Evolutionary conservation across 2,888 invertebrate genomes (phyloP).

Genomic region (Teleogryllus oceanicus): DNA sequence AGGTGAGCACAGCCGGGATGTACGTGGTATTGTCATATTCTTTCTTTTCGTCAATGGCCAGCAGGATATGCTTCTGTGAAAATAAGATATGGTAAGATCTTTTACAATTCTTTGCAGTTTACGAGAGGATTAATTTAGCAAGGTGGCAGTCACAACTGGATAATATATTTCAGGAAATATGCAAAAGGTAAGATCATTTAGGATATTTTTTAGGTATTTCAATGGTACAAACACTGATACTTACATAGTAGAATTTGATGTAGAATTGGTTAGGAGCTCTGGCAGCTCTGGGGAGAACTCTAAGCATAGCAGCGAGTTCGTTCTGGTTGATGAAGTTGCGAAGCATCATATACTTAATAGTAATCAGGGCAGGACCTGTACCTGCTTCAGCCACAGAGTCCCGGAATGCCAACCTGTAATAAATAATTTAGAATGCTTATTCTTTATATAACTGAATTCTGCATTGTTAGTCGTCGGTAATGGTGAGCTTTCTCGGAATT

Average conservation of each 20-base stretch:
- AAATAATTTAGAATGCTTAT: too few relatives aligned
- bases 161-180: too few relatives aligned
- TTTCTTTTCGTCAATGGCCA: not conserved
- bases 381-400: slow-evolving; percentile 65
- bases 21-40: slow-evolving; percentile 47
- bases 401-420: slow-evolving; percentile 51
- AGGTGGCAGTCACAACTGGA: too few relatives aligned
- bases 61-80: not conserved
- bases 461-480: too few relatives aligned
- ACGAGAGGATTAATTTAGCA: too few relatives aligned
- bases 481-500: too few relatives aligned
- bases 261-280: slow-evolving; percentile 62
- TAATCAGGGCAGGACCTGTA: slow-evolving; percentile 63
- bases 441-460: too few relatives aligned
- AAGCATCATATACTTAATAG: slow-evolving; percentile 60
- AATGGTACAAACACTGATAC: slow-evolving; percentile 38
- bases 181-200: not conserved
- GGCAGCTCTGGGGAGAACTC: slow-evolving; percentile 53
- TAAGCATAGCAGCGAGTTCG: slow-evolving; percentile 60
- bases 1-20: slow-evolving; percentile 57
- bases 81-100: not conserved
- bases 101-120: too few relatives aligned
- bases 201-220: not conserved
- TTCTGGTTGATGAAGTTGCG: slow-evolving; percentile 53
- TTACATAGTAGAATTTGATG: slow-evolving; percentile 58